A percentile compares a stretch with the other conserved stretches of the same genome.
Evolutionary conservation across 1,140 invertebrate genomes (phyloP).

Genomic region (Anoplolepis gracilipes): DNA sequence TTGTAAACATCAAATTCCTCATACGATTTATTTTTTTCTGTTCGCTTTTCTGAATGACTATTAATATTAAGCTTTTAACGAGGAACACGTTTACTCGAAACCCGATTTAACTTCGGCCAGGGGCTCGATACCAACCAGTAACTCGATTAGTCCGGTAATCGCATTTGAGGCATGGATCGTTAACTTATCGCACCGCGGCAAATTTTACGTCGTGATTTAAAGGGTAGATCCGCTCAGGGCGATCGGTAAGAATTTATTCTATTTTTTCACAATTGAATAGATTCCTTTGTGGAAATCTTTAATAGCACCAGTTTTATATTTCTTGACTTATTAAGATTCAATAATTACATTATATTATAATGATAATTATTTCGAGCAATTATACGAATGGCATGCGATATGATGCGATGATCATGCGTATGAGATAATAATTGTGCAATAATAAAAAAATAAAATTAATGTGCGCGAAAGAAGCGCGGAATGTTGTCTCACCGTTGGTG

Average conservation of each 20-base stretch:
- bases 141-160: conserved; percentile 76
- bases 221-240: conserved; percentile 53
- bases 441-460: too few species aligned
- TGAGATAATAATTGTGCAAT: conserved; percentile 40
- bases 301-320: neutral
- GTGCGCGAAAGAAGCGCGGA: neutral
- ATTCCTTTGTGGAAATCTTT: neutral
- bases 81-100: conserved; percentile 74
- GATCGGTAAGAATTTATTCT: conserved; percentile 60
- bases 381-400: neutral
- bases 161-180: conserved; percentile 77
- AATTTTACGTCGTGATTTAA: conserved; percentile 76
- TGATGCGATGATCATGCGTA: conserved; percentile 20
- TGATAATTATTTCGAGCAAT: neutral
- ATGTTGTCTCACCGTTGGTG: conserved; percentile 74
- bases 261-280: neutral
- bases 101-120: conserved; percentile 74
- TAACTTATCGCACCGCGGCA: conserved; percentile 77
- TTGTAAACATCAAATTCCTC: neutral
- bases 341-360: too few species aligned
- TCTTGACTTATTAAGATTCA: neutral
- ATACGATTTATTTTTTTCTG: conserved; percentile 2
- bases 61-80: conserved; percentile 77
- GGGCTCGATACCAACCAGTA: conserved; percentile 74
- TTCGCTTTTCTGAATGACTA: conserved; percentile 51